Base-by-base conservation (phyloP, 2,797 vertebrate genomes). In the Hemibagrus guttatus region DNA sequence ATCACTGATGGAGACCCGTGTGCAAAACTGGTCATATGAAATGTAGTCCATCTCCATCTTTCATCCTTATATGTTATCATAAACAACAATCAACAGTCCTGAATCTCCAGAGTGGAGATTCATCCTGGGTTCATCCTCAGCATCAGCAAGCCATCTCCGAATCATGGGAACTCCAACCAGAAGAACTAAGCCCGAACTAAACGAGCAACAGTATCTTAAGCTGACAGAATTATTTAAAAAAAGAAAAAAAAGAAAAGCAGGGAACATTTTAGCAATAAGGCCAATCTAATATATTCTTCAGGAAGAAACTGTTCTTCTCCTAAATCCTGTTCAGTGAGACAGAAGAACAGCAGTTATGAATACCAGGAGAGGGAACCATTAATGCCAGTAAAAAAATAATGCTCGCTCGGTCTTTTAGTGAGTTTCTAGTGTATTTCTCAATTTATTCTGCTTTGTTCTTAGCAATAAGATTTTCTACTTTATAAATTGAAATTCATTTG, bases 201-300 rank as follows among this genome's bases (percentile, higher is more conserved):
- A 46, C 46, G 82, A 90, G 86, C 58, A 69, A 42, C 78, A n/a
- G 86, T 82, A 85, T 84, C 79, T 78, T 61, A 82, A 58, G 64
- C 59, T 64, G 86, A 72, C 42, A 31, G 76, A 74, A 61, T 87
- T 21, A 78, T 54, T 86, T 64, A 26, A 49, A 14, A 81, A 39
- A 2, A 26, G 39, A 14, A 81, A 39, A 2, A 52, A 84, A 72
- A 16, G 49, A 16, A 35, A 85, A 6, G 7, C 59, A n/a, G 31
- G 28, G 61, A 52, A 46, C 42, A n/a, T 52, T 81, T 87, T 26
- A 52, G 87, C 59, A 75, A 75, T 64, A 82, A 81, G 69, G 31
- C n/a, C 19, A 21, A 64, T 52, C 56, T 46, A 80, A 54, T 81
- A 16, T 26, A 58, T 64, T 81, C 35, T 49, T 81, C 80, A 0